Evolutionary conservation across 2,888 invertebrate species (phyloP).

Genomic region (Melanchra persicariae): DNA sequence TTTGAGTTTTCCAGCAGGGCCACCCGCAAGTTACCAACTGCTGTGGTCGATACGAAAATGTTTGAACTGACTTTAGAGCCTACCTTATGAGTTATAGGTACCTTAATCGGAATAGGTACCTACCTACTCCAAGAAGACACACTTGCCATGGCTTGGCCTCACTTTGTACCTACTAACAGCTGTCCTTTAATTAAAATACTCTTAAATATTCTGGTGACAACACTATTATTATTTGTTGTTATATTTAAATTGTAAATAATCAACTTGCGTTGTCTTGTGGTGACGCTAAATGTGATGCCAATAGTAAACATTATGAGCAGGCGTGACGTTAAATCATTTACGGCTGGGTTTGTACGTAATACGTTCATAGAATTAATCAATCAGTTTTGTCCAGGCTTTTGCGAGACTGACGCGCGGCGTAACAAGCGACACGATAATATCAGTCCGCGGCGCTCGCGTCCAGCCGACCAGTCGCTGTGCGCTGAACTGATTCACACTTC

Average conservation of each 20-base stretch:
- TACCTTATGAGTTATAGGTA: not conserved
- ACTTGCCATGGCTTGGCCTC: not conserved
- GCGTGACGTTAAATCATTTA: constrained; percentile 75
- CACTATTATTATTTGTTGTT: constrained; percentile 10
- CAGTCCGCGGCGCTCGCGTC: constrained; percentile 57
- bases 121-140: not conserved
- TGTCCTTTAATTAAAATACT: not conserved
- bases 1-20: not conserved
- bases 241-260: constrained; percentile 20
- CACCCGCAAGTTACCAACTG: not conserved
- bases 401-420: constrained; percentile 43
- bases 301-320: constrained; percentile 58
- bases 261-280: constrained; percentile 25
- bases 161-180: not conserved
- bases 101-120: not conserved
- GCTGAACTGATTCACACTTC: constrained; percentile 70
- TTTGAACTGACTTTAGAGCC: not conserved
- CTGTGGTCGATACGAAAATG: not conserved
- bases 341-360: constrained; percentile 74
- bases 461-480: constrained; percentile 66
- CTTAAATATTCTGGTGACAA: not conserved
- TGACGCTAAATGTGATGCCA: constrained; percentile 33
- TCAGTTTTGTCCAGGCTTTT: constrained; percentile 63
- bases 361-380: constrained; percentile 85
- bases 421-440: constrained; percentile 60